phyloP scores from a whole-genome alignment of 1,140 invertebrate genomes.

The Zophobas morio region DNA sequence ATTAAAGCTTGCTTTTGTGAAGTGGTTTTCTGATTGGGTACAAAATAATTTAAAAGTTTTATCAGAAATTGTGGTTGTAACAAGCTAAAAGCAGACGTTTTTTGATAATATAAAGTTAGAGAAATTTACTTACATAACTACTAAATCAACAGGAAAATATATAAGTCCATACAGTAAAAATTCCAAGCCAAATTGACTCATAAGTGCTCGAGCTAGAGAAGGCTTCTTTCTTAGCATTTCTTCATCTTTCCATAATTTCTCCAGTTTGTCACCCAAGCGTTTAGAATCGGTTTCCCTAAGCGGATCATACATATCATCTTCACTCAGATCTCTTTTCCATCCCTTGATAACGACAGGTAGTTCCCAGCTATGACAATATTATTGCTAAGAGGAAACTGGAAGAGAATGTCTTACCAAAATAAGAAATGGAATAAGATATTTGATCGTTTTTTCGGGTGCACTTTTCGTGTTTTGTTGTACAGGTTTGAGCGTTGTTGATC shows the following conservation, averaged over 20 bases:
- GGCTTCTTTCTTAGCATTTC: slow-evolving; percentile 59
- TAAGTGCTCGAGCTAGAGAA: slow-evolving; percentile 64
- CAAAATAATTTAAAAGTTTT: slow-evolving; percentile 78
- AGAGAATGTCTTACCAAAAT: slow-evolving; percentile 20
- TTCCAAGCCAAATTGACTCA: slow-evolving; percentile 65
- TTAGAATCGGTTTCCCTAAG: slow-evolving; percentile 58
- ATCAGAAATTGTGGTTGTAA: slow-evolving; percentile 50
- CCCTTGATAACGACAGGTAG: slow-evolving; percentile 64
- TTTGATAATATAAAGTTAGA: neutral
- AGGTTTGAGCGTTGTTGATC: slow-evolving; percentile 4
- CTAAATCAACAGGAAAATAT: slow-evolving; percentile 70
- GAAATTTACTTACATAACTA: slow-evolving; percentile 68
- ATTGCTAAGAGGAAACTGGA: neutral
- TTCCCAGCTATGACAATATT: slow-evolving; percentile 63
- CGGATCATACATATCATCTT: slow-evolving; percentile 60
- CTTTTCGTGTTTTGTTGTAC: neutral
- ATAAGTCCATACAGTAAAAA: slow-evolving; percentile 69
- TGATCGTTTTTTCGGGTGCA: slow-evolving; percentile 14
- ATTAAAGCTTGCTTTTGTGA: slow-evolving; percentile 74
- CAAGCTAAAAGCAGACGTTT: slow-evolving; percentile 50
- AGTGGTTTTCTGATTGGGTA: slow-evolving; percentile 68
- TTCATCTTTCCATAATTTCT: slow-evolving; percentile 72
- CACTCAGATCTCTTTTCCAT: slow-evolving; percentile 58
- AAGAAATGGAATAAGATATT: slow-evolving; percentile 17
- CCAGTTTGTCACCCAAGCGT: slow-evolving; percentile 71